A percentile compares a stretch with the other conserved stretches of the same genome.
Evolutionary conservation across 1,140 invertebrate species (phyloP).

Genomic region (Solen grandis): DNA sequence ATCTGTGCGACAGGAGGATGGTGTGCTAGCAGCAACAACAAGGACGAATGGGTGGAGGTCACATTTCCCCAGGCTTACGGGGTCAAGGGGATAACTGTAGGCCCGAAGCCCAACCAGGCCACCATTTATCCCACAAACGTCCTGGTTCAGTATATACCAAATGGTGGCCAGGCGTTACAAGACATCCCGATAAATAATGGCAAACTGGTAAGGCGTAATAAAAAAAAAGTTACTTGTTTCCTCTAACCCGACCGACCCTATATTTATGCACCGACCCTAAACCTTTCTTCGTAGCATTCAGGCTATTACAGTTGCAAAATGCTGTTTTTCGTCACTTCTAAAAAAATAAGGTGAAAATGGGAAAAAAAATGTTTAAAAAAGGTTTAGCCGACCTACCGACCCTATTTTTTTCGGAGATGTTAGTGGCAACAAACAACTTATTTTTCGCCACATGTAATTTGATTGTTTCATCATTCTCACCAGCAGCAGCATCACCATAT

Average conservation of each 20-base stretch:
- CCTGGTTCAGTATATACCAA: conserved; percentile 25
- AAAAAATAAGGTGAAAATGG: too few species aligned
- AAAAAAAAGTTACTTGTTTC: too few species aligned
- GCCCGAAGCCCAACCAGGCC: background rate
- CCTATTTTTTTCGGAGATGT: too few species aligned
- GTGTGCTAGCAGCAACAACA: background rate
- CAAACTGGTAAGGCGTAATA: conserved; percentile 26
- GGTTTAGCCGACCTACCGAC: too few species aligned
- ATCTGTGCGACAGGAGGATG: conserved; percentile 4
- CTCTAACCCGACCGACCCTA: too few species aligned
- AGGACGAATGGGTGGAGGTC: background rate
- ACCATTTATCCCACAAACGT: background rate
- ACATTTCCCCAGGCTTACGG: conserved; percentile 18
- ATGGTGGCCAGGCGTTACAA: conserved; percentile 20
- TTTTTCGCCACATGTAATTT: too few species aligned
- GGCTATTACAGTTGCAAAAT: background rate
- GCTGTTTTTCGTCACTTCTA: background rate
- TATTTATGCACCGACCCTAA: too few species aligned
- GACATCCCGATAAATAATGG: conserved; percentile 19
- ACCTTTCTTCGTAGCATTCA: background rate
- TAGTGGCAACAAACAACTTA: too few species aligned
- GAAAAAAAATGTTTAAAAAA: too few species aligned
- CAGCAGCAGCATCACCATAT: too few species aligned
- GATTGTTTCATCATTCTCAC: too few species aligned
- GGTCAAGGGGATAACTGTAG: conserved; percentile 19